Evolutionary conservation across 37 sponge, comb jelly and placozoan genomes (phyloP).

Genomic region (Oscarella lobularis): DNA sequence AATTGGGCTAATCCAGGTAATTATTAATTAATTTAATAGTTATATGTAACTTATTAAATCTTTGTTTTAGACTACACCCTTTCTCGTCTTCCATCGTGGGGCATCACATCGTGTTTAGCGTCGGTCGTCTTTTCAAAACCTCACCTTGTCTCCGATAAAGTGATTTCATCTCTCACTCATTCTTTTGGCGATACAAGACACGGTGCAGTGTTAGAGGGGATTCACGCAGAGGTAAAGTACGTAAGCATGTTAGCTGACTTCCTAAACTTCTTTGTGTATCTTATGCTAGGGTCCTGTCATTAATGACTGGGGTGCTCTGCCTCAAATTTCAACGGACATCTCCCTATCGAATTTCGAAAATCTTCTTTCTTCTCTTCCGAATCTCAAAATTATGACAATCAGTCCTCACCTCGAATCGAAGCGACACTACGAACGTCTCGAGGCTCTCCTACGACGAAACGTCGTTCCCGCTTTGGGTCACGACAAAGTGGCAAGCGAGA

Average conservation of each 20-base stretch:
- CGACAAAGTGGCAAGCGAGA: conserved; percentile 26
- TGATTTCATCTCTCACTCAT: background rate
- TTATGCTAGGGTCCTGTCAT: conserved; percentile 23
- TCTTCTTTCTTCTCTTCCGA: conserved; percentile 12
- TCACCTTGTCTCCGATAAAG: background rate
- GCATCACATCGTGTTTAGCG: background rate
- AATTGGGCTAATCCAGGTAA: background rate
- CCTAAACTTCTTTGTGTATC: background rate
- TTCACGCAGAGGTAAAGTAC: conserved; percentile 27
- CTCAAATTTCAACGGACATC: conserved; percentile 6
- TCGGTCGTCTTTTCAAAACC: background rate
- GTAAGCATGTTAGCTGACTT: background rate
- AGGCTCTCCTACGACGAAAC: conserved; percentile 20
- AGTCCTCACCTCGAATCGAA: conserved; percentile 23
- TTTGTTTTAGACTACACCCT: background rate
- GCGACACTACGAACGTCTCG: conserved; percentile 6
- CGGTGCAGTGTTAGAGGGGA: conserved; percentile 28
- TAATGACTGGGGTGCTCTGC: conserved; percentile 37
- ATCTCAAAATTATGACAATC: conserved; percentile 25
- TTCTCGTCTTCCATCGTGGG: background rate
- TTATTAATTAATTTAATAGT: background rate
- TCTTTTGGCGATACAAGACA: conserved; percentile 2
- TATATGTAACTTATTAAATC: background rate
- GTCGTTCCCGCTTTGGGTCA: conserved; percentile 32
- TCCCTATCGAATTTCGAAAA: conserved; percentile 11